Percentiles rank a stretch among this genome's conserved stretches.
Evolutionary conservation across 2,888 invertebrate genomes (phyloP).

Genomic region (Drosophila robusta): DNA sequence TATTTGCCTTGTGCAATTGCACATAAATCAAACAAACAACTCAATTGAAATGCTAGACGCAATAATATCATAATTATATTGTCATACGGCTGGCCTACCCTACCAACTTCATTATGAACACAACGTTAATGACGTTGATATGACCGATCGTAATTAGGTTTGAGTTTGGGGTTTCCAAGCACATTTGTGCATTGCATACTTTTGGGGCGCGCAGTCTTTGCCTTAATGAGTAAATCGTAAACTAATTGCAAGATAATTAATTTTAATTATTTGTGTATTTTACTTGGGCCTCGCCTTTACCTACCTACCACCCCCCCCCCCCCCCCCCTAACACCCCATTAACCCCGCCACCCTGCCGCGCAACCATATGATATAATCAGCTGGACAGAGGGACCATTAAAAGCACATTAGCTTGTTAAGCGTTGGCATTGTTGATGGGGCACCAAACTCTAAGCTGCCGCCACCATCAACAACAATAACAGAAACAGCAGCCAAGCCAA

Average conservation of each 20-base stretch:
- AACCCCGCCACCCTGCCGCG: not conserved
- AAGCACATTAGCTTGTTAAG: conserved; percentile 79
- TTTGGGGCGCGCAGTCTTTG: conserved; percentile 40
- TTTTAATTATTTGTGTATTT: conserved; percentile 80
- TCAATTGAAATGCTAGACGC: conserved; percentile 75
- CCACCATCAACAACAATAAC: conserved; percentile 35
- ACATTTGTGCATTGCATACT: conserved; percentile 43
- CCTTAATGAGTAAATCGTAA: conserved; percentile 79
- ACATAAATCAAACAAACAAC: conserved; percentile 75
- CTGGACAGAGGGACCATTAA: conserved; percentile 73
- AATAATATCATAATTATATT: conserved; percentile 71
- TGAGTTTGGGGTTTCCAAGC: not conserved
- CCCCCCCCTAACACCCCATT: not conserved
- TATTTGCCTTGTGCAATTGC: conserved; percentile 72
- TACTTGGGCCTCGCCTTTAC: conserved; percentile 45
- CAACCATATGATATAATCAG: conserved; percentile 67
- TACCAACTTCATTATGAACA: conserved; percentile 8
- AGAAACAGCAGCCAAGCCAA: conserved; percentile 8
- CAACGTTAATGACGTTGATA: not conserved
- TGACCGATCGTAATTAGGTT: conserved; percentile 10
- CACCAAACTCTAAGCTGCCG: conserved; percentile 24
- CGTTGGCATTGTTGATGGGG: conserved; percentile 56
- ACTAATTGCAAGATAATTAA: conserved; percentile 79
- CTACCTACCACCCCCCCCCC: not conserved
- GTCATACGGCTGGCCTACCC: conserved; percentile 28